phyloP scores from a whole-genome alignment of 2,888 invertebrate genomes.

The Nebria brevicollis region DNA sequence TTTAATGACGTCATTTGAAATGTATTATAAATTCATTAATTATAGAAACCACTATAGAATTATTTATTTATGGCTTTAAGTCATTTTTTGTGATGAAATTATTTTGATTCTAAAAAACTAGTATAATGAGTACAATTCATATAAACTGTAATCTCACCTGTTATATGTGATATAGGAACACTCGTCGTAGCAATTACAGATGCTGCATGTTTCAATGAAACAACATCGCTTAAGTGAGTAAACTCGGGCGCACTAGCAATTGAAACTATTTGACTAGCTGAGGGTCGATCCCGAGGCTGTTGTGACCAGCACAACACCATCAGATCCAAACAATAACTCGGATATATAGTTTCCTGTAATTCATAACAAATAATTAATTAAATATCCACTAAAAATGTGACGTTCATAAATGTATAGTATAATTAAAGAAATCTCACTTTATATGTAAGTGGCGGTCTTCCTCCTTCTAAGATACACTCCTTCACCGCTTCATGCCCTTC shows the following conservation, averaged over 20 bases:
- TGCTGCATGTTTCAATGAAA: slow-evolving; percentile 75
- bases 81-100: not conserved
- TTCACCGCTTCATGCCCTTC: slow-evolving; percentile 97
- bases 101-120: not conserved
- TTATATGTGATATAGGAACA: slow-evolving; percentile 63
- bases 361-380: slow-evolving; percentile 14
- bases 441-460: slow-evolving; percentile 86
- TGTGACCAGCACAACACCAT: slow-evolving; percentile 98
- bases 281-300: slow-evolving; percentile 85
- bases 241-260: slow-evolving; percentile 93
- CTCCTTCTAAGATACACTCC: slow-evolving; percentile 95
- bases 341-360: slow-evolving; percentile 79
- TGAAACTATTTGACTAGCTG: slow-evolving; percentile 94
- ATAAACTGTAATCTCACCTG: slow-evolving; percentile 58
- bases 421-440: slow-evolving; percentile 66
- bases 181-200: slow-evolving; percentile 72
- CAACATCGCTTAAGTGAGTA: slow-evolving; percentile 84
- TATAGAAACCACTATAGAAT: no score
- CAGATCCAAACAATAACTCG: slow-evolving; percentile 88
- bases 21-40: no score
- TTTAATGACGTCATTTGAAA: not conserved
- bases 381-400: not conserved
- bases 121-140: not conserved
- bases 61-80: not conserved
- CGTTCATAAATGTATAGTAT: not conserved